Evolutionary conservation across 2,113 vertebrate species (phyloP).

Genomic region (Octodon degus): DNA sequence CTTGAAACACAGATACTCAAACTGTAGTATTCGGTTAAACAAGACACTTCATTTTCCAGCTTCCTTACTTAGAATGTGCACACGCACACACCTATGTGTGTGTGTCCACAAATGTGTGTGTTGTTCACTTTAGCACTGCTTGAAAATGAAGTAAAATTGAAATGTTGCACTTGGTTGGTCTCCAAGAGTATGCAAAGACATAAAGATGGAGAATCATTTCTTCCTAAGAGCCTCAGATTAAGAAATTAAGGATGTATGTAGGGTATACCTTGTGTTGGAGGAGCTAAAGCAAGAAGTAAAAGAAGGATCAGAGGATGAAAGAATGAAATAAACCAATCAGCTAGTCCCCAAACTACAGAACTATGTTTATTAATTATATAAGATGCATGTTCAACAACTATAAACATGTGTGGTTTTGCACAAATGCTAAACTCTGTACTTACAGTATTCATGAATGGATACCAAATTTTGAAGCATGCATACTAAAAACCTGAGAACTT

Average conservation of each 20-base stretch:
- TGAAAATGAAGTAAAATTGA: slow-evolving; percentile 49
- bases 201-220: not conserved
- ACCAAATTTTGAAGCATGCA: not conserved
- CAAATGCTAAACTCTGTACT: not conserved
- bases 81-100: not conserved
- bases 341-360: not conserved
- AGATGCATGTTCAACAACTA: not conserved
- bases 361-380: not conserved
- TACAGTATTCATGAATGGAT: not conserved
- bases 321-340: not conserved
- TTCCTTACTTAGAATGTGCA: not conserved
- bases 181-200: not conserved
- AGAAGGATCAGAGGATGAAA: not conserved
- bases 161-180: not conserved
- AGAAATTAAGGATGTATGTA: not conserved
- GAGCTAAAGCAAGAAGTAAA: not conserved
- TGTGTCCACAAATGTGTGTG: not conserved
- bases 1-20: slow-evolving; percentile 28
- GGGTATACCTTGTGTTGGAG: not conserved
- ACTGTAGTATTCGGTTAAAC: not conserved
- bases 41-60: slow-evolving; percentile 6
- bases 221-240: not conserved
- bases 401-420: not conserved
- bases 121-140: not conserved
- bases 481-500: not conserved